phyloP scores from a whole-genome alignment of 2,888 invertebrate species.

The Melangyna quadrimaculata region DNA sequence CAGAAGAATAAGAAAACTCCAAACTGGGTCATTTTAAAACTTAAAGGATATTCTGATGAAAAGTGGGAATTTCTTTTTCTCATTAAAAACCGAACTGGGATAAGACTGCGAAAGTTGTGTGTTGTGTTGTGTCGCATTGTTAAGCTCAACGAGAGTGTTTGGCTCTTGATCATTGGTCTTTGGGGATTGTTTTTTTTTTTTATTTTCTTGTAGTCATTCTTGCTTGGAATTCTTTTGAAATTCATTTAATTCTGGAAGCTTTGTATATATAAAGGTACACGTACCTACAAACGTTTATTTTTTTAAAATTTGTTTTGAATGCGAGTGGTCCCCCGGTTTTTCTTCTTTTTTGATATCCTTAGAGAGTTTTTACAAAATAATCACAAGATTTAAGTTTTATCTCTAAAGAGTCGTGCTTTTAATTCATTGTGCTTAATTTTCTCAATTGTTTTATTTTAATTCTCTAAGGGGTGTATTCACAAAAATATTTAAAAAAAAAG shows the following conservation, averaged over 20 bases:
- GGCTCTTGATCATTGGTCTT: slow-evolving; percentile 34
- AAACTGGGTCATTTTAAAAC: slow-evolving; percentile 47
- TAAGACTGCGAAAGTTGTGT: slow-evolving; percentile 30
- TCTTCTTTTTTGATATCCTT: slow-evolving; percentile 10
- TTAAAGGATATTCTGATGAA: slow-evolving; percentile 44
- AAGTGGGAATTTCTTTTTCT: slow-evolving; percentile 22
- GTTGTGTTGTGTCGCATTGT: slow-evolving; percentile 47
- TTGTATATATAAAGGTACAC: no score
- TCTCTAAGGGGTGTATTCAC: background rate
- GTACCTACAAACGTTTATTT: background rate
- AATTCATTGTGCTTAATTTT: background rate
- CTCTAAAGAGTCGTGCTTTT: background rate
- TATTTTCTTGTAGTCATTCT: background rate
- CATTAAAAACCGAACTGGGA: slow-evolving; percentile 47
- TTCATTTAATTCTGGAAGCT: background rate
- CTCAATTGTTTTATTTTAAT: background rate
- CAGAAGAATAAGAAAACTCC: slow-evolving; percentile 10
- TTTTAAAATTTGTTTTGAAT: background rate
- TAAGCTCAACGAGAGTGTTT: slow-evolving; percentile 27
- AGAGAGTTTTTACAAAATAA: background rate
- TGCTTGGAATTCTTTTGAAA: background rate
- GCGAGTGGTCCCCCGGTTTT: background rate
- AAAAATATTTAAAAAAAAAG: background rate
- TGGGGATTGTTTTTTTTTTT: slow-evolving; percentile 1
- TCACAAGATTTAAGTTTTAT: background rate